Evolutionary conservation across 2,797 vertebrate species (phyloP).

Genomic region (Paramormyrops hopkinsi): DNA sequence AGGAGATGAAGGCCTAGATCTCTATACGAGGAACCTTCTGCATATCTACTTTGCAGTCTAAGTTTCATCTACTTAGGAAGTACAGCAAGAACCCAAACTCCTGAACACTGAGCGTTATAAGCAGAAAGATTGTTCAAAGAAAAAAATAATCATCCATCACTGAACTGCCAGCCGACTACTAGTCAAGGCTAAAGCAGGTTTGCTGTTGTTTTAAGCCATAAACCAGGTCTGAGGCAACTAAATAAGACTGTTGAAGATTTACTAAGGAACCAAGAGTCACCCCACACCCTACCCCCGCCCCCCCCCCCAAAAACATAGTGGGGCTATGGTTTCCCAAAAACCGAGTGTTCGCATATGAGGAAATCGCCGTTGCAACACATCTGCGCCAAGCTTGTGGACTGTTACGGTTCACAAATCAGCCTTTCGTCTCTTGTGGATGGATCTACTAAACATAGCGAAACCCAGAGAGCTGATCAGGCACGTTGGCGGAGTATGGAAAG

Average conservation of each 20-base stretch:
- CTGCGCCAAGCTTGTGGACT: neutral
- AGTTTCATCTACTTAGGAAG: neutral
- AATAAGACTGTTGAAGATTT: neutral
- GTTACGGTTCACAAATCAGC: neutral
- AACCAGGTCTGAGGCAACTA: neutral
- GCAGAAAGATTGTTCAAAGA: neutral
- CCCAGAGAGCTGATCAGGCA: neutral
- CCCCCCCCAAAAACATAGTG: neutral
- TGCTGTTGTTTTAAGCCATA: neutral
- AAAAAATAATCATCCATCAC: neutral
- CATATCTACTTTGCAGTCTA: neutral
- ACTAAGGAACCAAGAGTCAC: neutral
- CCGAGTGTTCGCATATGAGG: neutral
- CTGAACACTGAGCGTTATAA: neutral
- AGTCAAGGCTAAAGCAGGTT: neutral
- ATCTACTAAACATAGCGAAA: neutral
- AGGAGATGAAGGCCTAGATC: neutral
- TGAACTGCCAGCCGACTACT: neutral
- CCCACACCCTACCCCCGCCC: neutral
- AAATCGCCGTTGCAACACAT: neutral
- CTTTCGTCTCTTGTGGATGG: neutral
- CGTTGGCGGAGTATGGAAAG: neutral
- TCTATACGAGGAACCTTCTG: neutral
- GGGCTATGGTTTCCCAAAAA: neutral
- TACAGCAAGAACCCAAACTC: neutral